phyloP scores from a whole-genome alignment of 1,140 invertebrate species.

The Leucophenga varia region DNA sequence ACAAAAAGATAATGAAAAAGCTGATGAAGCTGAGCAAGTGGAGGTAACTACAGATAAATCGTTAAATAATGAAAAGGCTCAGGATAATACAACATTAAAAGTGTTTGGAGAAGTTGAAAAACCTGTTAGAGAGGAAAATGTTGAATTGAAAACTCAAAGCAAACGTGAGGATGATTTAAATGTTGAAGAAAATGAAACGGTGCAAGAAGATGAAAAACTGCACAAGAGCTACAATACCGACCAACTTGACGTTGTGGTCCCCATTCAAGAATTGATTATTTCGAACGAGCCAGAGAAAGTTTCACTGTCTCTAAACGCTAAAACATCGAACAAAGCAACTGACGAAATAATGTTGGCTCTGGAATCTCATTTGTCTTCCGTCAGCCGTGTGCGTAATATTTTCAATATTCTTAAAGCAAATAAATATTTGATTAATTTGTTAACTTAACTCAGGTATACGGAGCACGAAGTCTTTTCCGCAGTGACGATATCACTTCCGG shows the following conservation, averaged over 20 bases:
- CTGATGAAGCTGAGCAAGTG: slow-evolving; percentile 2
- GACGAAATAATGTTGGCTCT: slow-evolving; percentile 65
- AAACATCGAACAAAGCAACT: slow-evolving; percentile 55
- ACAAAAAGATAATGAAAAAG: slow-evolving; percentile 28
- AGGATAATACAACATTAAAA: not conserved
- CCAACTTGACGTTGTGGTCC: not conserved
- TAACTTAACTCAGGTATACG: slow-evolving; percentile 26
- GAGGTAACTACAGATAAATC: slow-evolving; percentile 29
- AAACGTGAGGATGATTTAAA: slow-evolving; percentile 29
- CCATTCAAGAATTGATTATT: slow-evolving; percentile 17
- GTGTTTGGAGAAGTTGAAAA: slow-evolving; percentile 49
- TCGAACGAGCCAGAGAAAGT: slow-evolving; percentile 47
- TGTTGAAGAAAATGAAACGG: slow-evolving; percentile 57
- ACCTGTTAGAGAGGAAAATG: slow-evolving; percentile 40
- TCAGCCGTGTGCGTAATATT: slow-evolving; percentile 30
- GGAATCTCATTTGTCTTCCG: slow-evolving; percentile 58
- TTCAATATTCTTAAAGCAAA: too few species aligned
- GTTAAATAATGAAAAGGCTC: not conserved
- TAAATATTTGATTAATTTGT: too few species aligned
- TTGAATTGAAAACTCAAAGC: slow-evolving; percentile 31
- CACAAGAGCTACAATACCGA: slow-evolving; percentile 22
- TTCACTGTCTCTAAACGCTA: slow-evolving; percentile 58
- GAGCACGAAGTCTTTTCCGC: slow-evolving; percentile 39
- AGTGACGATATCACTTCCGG: slow-evolving; percentile 51
- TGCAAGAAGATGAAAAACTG: slow-evolving; percentile 47